Evolutionary conservation across 1,140 invertebrate species (phyloP), one percentile per base, ranked within the genome.

Genomic region (Caenorhabditis brenneri): DNA sequence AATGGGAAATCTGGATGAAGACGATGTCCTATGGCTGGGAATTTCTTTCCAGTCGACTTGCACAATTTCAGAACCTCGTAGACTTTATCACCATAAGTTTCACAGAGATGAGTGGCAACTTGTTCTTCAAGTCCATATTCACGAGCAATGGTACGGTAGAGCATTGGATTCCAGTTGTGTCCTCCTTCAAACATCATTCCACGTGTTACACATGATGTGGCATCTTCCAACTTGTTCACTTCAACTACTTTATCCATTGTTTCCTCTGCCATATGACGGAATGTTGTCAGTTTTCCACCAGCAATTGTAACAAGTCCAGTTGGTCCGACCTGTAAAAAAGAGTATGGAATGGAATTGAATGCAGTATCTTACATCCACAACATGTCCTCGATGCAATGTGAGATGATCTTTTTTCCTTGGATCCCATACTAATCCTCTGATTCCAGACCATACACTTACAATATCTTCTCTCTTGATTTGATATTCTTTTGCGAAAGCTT

Each of bases 211-310:
- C 88, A 91, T 4, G 69, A 83, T 81, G 88, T 91, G 33, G 83
- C 87, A 22, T 80, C 81, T 78, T 82, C 74, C 24, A 89, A 87
- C n/a, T 83, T 80, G 58, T 81, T 51, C 6, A 94, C 94, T 92
- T 94, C 93, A 85, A 97, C 94, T 31, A 95, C 94, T n/a, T 79
- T 94, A 92, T 99, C 96, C 42, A 99, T 93, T 0, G 98, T 96
- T 92, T 99, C 97, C 89, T 96, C 93, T 22, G 97, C 97, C 98
- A 99, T 99, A 1, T 95, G 92, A 83, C 96, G 92, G 91, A 97
- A 98, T 0, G 97, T 99, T 0, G 98, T 99, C 97, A 97, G 99
- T 92, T 99, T 99, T 65, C 97, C 98, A 83, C 97, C 97, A 78
- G 97, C 97, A 91, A 99, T 98, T 46, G 98, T 99, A 49, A 99